These are phyloP conservation scores for Microctonus brassicae DNA, from an alignment of 2,888 invertebrate genomes.

Conservation along the genomic window DNA sequence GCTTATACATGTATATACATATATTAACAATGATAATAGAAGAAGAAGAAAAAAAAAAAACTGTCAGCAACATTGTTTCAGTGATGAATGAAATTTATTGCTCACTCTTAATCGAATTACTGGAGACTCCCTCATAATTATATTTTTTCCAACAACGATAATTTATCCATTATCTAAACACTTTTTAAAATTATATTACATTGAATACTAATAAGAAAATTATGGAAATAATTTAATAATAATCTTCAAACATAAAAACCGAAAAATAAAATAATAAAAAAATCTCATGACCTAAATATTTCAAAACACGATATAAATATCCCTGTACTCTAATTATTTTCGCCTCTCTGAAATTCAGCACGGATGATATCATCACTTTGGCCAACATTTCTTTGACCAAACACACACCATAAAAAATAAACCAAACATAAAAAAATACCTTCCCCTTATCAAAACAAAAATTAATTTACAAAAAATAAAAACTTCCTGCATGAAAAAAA, in stretches of 20 bases:
- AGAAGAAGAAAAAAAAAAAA: not conserved
- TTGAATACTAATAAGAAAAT: not conserved
- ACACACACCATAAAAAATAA: too few species aligned
- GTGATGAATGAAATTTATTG: constrained; percentile 18
- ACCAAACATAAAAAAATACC: too few species aligned
- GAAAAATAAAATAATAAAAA: too few species aligned
- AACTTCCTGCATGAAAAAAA: too few species aligned
- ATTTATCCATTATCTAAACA: not conserved
- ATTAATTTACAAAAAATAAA: too few species aligned
- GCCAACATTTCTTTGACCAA: too few species aligned
- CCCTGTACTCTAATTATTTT: too few species aligned
- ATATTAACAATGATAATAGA: not conserved
- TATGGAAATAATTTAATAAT: not conserved
- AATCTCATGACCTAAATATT: too few species aligned
- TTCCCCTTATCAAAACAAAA: too few species aligned
- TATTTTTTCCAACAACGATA: not conserved
- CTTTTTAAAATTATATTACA: not conserved
- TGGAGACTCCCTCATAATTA: not conserved
- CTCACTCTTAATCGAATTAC: constrained; percentile 19
- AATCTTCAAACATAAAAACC: not conserved
- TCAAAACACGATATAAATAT: too few species aligned
- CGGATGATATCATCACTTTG: too few species aligned
- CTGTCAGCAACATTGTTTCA: not conserved
- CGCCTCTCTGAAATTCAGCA: too few species aligned
- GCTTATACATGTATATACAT: not conserved